These are phyloP conservation scores for Mesorhabditis belari DNA, from an alignment of 2,888 invertebrate species.

Conservation along the genomic window DNA sequence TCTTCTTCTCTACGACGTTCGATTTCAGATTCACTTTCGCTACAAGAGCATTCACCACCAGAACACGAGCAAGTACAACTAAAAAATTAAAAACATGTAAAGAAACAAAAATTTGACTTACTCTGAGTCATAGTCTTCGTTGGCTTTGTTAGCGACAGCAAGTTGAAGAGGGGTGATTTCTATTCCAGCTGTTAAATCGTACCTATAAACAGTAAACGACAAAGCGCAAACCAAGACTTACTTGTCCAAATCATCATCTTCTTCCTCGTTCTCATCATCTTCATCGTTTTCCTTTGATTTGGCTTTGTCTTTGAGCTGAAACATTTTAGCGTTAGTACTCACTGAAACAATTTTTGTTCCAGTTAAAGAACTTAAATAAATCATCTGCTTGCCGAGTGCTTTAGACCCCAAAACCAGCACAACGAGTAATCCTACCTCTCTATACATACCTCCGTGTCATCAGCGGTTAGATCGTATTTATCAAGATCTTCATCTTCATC, in stretches of 20 bases:
- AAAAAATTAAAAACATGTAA: slow-evolving; percentile 6
- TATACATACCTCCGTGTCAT: slow-evolving; percentile 1
- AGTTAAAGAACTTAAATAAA: too few relatives aligned
- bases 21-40: slow-evolving; percentile 35
- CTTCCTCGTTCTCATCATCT: slow-evolving; percentile 3
- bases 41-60: slow-evolving; percentile 50
- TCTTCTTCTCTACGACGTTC: slow-evolving; percentile 12
- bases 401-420: too few relatives aligned
- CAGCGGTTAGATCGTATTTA: slow-evolving; percentile 37
- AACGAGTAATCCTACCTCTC: too few relatives aligned
- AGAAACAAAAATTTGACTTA: neutral
- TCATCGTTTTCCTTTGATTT: neutral
- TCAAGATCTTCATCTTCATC: slow-evolving; percentile 28
- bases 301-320: neutral
- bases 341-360: too few relatives aligned
- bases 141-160: too few relatives aligned
- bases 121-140: neutral
- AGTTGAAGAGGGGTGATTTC: slow-evolving; percentile 21
- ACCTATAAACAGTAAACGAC: too few relatives aligned
- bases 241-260: slow-evolving; percentile 2
- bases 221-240: too few relatives aligned
- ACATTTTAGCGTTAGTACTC: neutral
- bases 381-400: too few relatives aligned
- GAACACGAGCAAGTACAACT: slow-evolving; percentile 51
- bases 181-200: slow-evolving; percentile 38